Percentiles rank a stretch among this genome's conserved stretches.
Conservation (phyloP, 2,888 invertebrate species). For the Digitonthophagus gazella region DNA sequence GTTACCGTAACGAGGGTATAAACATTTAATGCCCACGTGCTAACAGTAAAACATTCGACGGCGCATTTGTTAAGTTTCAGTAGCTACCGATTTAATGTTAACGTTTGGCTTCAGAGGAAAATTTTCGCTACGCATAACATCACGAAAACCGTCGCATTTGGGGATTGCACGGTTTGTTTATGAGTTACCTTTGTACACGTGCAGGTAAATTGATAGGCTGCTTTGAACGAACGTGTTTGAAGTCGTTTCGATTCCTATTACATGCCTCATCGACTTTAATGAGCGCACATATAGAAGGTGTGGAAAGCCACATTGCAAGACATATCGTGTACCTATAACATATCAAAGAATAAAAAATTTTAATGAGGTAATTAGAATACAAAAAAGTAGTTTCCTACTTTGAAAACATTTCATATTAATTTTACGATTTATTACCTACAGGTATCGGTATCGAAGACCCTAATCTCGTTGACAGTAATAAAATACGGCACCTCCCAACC, state of each 20-base stretch:
- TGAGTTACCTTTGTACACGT: background rate
- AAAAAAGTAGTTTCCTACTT: too few species aligned
- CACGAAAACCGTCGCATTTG: background rate
- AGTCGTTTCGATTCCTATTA: too few species aligned
- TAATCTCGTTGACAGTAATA: conserved; percentile 1
- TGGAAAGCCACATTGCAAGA: too few species aligned
- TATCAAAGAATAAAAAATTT: too few species aligned
- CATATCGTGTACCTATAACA: too few species aligned
- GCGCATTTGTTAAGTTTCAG: background rate
- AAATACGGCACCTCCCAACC: background rate
- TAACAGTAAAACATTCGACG: background rate
- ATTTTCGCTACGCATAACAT: background rate
- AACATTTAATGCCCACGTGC: background rate
- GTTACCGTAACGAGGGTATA: background rate
- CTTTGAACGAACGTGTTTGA: too few species aligned
- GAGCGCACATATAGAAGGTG: too few species aligned
- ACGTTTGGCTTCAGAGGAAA: background rate
- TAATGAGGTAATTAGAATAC: too few species aligned
- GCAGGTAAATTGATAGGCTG: background rate
- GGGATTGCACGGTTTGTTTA: background rate
- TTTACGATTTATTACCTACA: too few species aligned
- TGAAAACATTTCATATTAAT: too few species aligned
- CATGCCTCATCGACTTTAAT: too few species aligned
- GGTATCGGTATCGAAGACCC: background rate
- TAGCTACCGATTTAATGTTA: background rate